Percentiles rank a stretch among this genome's conserved stretches.
phyloP scores from a whole-genome alignment of 2,888 invertebrate genomes.

The Oasisia sp. region DNA sequence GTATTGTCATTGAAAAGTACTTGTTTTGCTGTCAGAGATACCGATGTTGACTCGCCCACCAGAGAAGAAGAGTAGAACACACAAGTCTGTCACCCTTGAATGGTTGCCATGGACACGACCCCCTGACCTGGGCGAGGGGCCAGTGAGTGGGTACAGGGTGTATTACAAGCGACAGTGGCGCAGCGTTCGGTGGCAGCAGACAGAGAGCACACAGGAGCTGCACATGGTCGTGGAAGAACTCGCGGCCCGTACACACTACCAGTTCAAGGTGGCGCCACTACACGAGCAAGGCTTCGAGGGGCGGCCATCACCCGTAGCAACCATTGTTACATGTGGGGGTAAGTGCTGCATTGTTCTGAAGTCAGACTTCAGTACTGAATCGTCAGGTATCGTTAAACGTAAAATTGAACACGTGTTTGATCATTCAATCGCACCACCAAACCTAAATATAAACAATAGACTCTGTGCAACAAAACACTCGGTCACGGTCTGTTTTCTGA shows the following conservation, averaged over 20 bases:
- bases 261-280: slow-evolving; percentile 40
- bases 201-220: background rate
- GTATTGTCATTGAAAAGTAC: background rate
- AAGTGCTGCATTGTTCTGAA: slow-evolving; percentile 23
- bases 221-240: slow-evolving; percentile 24
- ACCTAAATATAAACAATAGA: no score
- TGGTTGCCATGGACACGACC: slow-evolving; percentile 39
- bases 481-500: no score
- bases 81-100: slow-evolving; percentile 32
- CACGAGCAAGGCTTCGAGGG: slow-evolving; percentile 36
- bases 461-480: no score
- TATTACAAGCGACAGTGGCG: slow-evolving; percentile 31
- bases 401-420: no score
- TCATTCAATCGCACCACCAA: no score
- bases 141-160: slow-evolving; percentile 38
- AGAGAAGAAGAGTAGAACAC: slow-evolving; percentile 26
- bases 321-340: slow-evolving; percentile 40
- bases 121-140: slow-evolving; percentile 39
- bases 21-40: slow-evolving; percentile 31
- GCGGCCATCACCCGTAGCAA: slow-evolving; percentile 33
- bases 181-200: slow-evolving; percentile 22
- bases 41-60: slow-evolving; percentile 37
- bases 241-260: slow-evolving; percentile 26
- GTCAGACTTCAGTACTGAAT: background rate
- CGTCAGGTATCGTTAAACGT: no score